A percentile compares a stretch with the other conserved stretches of the same genome.
Evolutionary conservation across 2,888 invertebrate genomes (phyloP).

Genomic region (Lasioglossum zephyrum): DNA sequence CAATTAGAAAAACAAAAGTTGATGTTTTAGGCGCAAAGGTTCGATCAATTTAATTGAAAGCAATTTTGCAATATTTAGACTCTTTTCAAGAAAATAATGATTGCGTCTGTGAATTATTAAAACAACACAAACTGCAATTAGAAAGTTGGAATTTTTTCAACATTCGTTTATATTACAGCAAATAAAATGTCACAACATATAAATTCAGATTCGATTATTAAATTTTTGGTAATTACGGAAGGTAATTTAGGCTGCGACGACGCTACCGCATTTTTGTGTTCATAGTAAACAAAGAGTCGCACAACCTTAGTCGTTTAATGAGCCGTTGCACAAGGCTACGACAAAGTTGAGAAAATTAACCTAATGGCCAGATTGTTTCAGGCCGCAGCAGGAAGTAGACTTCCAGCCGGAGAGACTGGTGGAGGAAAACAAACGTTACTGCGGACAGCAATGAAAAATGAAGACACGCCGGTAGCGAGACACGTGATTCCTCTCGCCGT

Average conservation of each 20-base stretch:
- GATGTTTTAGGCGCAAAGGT: too few relatives aligned
- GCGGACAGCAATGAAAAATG: conserved; percentile 24
- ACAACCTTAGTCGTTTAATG: conserved; percentile 6
- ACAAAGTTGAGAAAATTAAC: conserved; percentile 32
- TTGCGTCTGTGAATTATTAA: too few relatives aligned
- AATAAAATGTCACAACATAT: too few relatives aligned
- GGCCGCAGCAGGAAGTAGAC: conserved; percentile 37
- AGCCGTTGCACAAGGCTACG: conserved; percentile 7
- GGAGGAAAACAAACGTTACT: conserved; percentile 13
- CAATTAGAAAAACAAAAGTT: not conserved
- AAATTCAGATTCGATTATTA: not conserved
- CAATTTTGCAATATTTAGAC: too few relatives aligned
- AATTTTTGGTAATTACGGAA: not conserved
- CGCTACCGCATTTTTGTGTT: not conserved
- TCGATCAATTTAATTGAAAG: too few relatives aligned
- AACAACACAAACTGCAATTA: not conserved
- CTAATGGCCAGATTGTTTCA: conserved; percentile 33
- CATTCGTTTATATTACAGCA: not conserved
- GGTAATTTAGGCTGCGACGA: not conserved
- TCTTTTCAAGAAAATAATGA: too few relatives aligned
- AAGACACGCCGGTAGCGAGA: conserved; percentile 17
- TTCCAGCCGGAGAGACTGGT: conserved; percentile 9
- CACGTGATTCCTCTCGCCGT: conserved; percentile 6
- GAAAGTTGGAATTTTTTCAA: not conserved
- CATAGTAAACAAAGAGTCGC: not conserved